Evolutionary conservation across 2,797 vertebrate species (phyloP), one percentile per base, ranked within the genome.

Genomic region (Dermochelys coriacea): DNA sequence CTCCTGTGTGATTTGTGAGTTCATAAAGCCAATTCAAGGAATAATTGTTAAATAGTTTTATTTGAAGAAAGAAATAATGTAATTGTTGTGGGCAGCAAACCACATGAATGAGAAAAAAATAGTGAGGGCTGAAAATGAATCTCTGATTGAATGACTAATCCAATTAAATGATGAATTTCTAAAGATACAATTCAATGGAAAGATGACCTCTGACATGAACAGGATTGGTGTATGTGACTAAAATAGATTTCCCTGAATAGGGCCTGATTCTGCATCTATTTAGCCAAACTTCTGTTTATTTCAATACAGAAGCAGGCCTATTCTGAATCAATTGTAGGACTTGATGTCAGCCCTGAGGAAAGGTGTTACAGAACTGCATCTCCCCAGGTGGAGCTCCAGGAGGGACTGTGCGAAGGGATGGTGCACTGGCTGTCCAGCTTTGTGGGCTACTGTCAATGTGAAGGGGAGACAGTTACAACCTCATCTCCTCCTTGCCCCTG

Each of bases 161-260:
- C 86, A 64, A 85, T 91, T 27, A 87, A 92, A 92, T 74, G 91
- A 74, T 25, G 80, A 77, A 19, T 34, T 51, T 94, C 61, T 85
- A 37, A 94, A 94, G 80, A 80, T 14, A 57, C 25, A 31, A 5
- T 79, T 71, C 1, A 3, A n/a, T 84, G 64, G 77, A 49, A 19
- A 77, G 71, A 86, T 54, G 5, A 93, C 52, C 50, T 78, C 49
- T 86, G 50, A 86, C 31, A 50, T 61, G n/a, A 93, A 74, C 5
- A 85, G 18, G 34, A 74, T 49, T 4, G 25, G 19, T 74, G 21
- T 18, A 15, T 21, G 57, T 37, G 81, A 81, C 18, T 47, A 93
- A 86, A 45, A 61, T 4, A 91, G 15, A 49, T 81, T 89, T 93
- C 89, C 80, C 74, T 74, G 75, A 80, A 89, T 84, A 41, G 31